Percentiles rank a stretch among this genome's conserved stretches.
Conservation (phyloP, 2,888 invertebrate genomes). For the Acanthosepion pharaonis region DNA sequence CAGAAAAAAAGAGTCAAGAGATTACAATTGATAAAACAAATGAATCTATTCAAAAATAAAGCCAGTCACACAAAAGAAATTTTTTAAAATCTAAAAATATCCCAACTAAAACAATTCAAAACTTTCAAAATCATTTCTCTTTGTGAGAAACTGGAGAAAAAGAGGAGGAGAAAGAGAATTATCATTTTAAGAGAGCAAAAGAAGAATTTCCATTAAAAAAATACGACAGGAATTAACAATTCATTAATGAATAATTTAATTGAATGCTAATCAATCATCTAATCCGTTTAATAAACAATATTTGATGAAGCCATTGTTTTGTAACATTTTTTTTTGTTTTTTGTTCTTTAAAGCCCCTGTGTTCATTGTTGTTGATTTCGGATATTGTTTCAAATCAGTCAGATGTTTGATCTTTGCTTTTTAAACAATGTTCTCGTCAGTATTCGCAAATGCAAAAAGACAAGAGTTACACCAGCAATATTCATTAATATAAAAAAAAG, state of each 20-base stretch:
- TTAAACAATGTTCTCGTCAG: not conserved
- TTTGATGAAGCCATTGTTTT: conserved; percentile 33
- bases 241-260: conserved; percentile 33
- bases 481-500: not conserved
- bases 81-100: not conserved
- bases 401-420: not conserved
- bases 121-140: not conserved
- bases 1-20: no score
- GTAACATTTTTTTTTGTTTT: not conserved
- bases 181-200: no score
- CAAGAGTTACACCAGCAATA: not conserved
- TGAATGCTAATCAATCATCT: conserved; percentile 8
- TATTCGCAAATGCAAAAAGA: not conserved
- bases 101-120: not conserved
- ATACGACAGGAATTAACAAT: not conserved
- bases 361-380: not conserved
- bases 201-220: no score
- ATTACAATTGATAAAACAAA: no score
- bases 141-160: no score
- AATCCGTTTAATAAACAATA: conserved; percentile 7
- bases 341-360: not conserved
- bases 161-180: not conserved
- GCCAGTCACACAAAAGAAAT: not conserved
- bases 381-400: not conserved
- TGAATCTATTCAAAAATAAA: not conserved